phyloP scores from a whole-genome alignment of 2,888 invertebrate genomes.

The Helleia helle region DNA sequence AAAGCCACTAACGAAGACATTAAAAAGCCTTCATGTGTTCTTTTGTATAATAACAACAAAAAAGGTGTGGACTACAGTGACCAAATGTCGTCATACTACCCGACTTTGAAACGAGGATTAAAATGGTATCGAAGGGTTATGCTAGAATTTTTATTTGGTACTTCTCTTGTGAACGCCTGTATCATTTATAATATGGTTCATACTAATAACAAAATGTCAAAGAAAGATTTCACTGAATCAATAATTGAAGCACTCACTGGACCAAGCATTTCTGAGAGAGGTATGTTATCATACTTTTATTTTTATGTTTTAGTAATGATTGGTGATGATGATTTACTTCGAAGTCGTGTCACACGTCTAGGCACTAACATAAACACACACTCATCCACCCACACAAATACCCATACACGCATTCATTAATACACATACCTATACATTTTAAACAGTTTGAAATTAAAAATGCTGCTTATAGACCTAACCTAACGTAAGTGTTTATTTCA shows the following conservation, averaged over 20 bases:
- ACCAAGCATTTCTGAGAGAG: conserved; percentile 10
- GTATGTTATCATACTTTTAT: not conserved
- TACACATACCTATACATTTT: too few species aligned
- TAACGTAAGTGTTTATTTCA: too few species aligned
- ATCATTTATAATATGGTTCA: conserved; percentile 13
- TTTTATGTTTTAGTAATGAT: too few species aligned
- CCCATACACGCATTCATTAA: too few species aligned
- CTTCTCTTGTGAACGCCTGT: conserved; percentile 14
- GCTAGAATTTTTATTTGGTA: conserved; percentile 17
- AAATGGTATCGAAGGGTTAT: conserved; percentile 15
- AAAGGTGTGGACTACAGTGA: too few species aligned
- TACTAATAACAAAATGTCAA: conserved; percentile 9
- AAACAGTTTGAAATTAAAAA: too few species aligned
- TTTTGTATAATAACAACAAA: conserved; percentile 11
- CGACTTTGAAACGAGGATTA: conserved; percentile 8
- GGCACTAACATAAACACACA: too few species aligned
- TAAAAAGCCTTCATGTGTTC: conserved; percentile 9
- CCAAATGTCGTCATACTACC: conserved; percentile 11
- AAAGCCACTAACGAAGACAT: conserved; percentile 11
- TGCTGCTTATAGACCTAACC: too few species aligned
- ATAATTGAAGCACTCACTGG: conserved; percentile 15
- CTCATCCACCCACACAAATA: too few species aligned
- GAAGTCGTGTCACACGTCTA: too few species aligned
- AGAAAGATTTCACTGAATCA: conserved; percentile 15
- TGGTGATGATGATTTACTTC: too few species aligned